Conservation (phyloP, 2,113 vertebrate species). For the Patagioenas fasciata region DNA sequence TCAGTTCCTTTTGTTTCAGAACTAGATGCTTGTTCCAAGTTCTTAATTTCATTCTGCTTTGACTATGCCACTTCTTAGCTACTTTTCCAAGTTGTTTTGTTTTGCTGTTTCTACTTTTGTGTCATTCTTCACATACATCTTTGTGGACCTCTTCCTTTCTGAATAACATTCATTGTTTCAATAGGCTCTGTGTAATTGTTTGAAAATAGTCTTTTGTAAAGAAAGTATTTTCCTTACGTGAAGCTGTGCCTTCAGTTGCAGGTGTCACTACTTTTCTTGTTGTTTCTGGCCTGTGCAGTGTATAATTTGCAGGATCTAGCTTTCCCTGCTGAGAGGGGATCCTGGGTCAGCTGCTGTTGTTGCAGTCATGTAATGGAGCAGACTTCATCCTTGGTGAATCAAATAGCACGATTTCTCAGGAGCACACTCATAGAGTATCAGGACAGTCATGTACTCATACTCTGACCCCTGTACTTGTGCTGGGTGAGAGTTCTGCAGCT, state of each 20-base stretch:
- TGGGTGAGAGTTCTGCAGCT: slow-evolving; percentile 41
- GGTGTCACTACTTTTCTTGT: background rate
- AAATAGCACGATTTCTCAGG: background rate
- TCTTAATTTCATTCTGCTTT: background rate
- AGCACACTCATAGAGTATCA: background rate
- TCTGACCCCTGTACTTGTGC: background rate
- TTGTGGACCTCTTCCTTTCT: background rate
- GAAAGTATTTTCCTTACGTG: background rate
- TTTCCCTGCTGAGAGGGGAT: background rate
- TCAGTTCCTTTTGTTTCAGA: background rate
- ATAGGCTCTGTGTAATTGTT: background rate
- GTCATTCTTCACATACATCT: background rate
- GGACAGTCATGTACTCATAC: background rate
- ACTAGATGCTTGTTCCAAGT: background rate
- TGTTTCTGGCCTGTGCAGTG: background rate
- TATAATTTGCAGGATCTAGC: background rate
- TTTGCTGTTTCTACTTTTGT: background rate
- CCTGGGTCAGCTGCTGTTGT: background rate
- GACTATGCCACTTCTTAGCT: background rate
- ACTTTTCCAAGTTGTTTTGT: background rate
- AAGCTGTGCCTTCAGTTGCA: background rate
- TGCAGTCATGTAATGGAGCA: background rate
- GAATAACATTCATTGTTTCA: background rate
- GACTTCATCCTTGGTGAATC: background rate
- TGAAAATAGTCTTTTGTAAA: background rate